A percentile compares a stretch with the other conserved stretches of the same genome.
Evolutionary conservation across 2,888 invertebrate species (phyloP).

Genomic region (Xestia rhomboidea): DNA sequence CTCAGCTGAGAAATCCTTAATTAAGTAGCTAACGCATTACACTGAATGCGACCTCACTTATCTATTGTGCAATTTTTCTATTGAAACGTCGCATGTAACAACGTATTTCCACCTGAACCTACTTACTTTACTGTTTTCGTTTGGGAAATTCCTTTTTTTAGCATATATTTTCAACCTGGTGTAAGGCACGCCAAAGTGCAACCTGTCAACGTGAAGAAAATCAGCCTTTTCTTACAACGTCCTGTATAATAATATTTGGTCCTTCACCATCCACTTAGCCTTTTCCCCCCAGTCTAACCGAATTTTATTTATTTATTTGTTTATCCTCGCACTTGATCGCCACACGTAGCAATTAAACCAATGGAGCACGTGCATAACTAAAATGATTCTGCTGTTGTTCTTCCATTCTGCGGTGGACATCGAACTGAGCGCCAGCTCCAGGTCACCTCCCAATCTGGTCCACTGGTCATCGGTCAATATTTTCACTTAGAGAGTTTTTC

Average conservation of each 20-base stretch:
- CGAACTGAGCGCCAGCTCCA: not conserved
- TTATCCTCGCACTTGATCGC: too few relatives aligned
- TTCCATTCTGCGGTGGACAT: not conserved
- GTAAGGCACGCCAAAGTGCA: not conserved
- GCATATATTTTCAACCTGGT: not conserved
- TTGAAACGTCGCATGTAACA: conserved; percentile 10
- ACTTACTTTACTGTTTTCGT: conserved; percentile 1
- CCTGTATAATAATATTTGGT: not conserved
- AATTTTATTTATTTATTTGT: not conserved
- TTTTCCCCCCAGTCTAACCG: not conserved
- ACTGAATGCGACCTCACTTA: conserved; percentile 25
- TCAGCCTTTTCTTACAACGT: not conserved
- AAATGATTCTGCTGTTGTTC: not conserved
- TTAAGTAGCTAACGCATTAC: conserved; percentile 13
- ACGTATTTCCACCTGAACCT: not conserved
- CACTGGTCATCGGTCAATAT: too few relatives aligned
- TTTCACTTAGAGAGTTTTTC: too few relatives aligned
- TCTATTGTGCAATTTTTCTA: conserved; percentile 21
- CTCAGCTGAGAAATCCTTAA: conserved; percentile 1
- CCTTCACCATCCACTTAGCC: not conserved
- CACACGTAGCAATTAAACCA: not conserved
- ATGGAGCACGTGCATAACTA: too few relatives aligned
- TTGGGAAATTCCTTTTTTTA: not conserved
- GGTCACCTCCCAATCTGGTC: not conserved
- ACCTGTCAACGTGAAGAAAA: not conserved